Conservation (phyloP, 2,113 vertebrate genomes). For the Indicator maculatus region DNA sequence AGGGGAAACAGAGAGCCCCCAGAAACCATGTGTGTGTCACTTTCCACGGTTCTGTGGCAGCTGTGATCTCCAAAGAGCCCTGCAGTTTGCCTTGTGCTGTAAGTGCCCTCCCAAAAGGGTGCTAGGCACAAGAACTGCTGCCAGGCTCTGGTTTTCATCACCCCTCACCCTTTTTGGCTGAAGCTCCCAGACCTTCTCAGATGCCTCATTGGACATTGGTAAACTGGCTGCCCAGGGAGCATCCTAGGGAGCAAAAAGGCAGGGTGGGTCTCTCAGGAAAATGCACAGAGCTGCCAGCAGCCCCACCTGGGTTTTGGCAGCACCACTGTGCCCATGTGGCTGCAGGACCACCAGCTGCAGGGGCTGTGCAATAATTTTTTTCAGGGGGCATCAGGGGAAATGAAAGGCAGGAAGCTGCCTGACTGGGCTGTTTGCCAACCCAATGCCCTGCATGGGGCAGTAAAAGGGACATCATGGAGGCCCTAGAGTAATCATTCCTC, state of each 20-base stretch:
- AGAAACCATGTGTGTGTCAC: background rate
- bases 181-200: background rate
- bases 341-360: background rate
- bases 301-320: background rate
- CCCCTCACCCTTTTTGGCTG: background rate
- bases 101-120: background rate
- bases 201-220: background rate
- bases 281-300: background rate
- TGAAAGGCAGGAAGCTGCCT: background rate
- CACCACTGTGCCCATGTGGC: accelerated
- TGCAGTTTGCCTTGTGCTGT: background rate
- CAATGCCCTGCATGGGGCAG: background rate
- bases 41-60: accelerated
- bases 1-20: background rate
- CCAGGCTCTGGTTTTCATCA: background rate
- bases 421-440: background rate
- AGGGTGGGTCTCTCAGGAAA: background rate
- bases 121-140: background rate
- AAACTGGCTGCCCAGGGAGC: accelerated
- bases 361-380: background rate
- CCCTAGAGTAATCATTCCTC: background rate
- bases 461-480: background rate
- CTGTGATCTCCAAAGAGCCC: background rate
- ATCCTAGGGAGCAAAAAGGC: background rate
- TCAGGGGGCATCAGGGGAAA: background rate